Conservation (phyloP, 2,888 invertebrate genomes). For the Diplolepis rosae region DNA sequence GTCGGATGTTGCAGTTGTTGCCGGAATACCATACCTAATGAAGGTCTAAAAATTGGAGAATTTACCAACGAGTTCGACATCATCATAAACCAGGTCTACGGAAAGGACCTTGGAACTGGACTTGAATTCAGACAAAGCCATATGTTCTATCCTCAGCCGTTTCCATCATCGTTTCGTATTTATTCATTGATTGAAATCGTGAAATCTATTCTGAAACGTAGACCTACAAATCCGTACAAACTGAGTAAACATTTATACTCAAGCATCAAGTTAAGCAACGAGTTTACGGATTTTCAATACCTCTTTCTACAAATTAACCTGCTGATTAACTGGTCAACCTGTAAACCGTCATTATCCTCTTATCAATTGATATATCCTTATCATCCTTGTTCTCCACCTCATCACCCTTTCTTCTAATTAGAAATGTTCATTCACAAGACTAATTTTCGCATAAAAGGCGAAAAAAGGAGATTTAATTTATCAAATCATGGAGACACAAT, state of each 20-base stretch:
- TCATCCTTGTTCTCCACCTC: neutral
- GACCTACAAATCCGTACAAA: neutral
- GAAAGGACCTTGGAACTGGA: neutral
- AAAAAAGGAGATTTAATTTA: too few relatives aligned
- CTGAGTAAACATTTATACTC: neutral
- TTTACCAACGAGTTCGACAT: conserved; percentile 22
- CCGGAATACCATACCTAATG: conserved; percentile 71
- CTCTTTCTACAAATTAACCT: neutral
- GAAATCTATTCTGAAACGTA: neutral
- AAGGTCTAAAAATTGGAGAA: conserved; percentile 62
- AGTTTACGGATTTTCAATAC: neutral
- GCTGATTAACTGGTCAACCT: neutral
- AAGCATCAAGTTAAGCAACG: neutral
- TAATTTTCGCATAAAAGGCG: neutral
- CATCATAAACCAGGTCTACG: conserved; percentile 6
- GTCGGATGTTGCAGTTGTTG: conserved; percentile 71
- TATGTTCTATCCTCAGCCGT: neutral
- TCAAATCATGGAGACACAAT: too few relatives aligned
- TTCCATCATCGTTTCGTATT: neutral
- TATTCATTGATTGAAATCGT: neutral
- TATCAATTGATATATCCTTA: neutral
- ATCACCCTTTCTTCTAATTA: neutral
- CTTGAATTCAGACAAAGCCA: neutral
- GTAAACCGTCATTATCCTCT: neutral
- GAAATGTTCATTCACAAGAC: neutral